A percentile compares a stretch with the other conserved stretches of the same genome.
Evolutionary conservation across 2,797 vertebrate species (phyloP).

Genomic region (Chaunax sp.): DNA sequence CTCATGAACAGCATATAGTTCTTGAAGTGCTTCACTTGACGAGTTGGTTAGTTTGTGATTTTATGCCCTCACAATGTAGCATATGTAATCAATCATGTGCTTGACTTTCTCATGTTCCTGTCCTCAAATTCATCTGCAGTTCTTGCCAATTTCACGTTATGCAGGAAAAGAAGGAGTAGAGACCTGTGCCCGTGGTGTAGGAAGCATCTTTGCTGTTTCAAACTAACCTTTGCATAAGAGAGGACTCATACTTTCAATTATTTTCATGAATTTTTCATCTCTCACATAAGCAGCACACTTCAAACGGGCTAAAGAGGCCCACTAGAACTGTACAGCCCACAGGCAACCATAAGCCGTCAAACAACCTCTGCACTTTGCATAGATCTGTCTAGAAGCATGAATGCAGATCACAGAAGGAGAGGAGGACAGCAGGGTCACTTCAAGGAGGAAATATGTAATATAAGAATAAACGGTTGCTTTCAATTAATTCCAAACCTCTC

Average conservation of each 20-base stretch:
- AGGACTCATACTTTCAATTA: constrained; percentile 49
- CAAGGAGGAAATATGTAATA: constrained; percentile 28
- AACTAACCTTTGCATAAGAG: constrained; percentile 35
- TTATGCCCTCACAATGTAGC: neutral
- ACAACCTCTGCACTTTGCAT: constrained; percentile 30
- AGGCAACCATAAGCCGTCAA: constrained; percentile 61
- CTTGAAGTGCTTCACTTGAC: neutral
- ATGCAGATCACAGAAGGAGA: constrained; percentile 29
- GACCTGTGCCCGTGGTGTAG: constrained; percentile 13
- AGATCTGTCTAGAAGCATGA: constrained; percentile 43
- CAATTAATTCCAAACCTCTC: neutral
- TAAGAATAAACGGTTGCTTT: neutral
- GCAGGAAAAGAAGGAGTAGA: neutral
- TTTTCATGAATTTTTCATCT: constrained; percentile 62
- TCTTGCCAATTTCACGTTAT: neutral
- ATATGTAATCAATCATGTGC: neutral
- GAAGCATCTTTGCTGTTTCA: constrained; percentile 36
- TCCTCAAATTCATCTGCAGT: constrained; percentile 5
- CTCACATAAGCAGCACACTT: constrained; percentile 57
- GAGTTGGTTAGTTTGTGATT: neutral
- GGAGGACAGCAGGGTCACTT: constrained; percentile 33
- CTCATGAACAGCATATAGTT: neutral
- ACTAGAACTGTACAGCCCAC: constrained; percentile 52
- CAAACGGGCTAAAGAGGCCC: constrained; percentile 53
- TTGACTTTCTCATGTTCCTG: neutral